Evolutionary conservation across 2,888 invertebrate genomes (phyloP).

Genomic region (Troides oblongomaculatus): DNA sequence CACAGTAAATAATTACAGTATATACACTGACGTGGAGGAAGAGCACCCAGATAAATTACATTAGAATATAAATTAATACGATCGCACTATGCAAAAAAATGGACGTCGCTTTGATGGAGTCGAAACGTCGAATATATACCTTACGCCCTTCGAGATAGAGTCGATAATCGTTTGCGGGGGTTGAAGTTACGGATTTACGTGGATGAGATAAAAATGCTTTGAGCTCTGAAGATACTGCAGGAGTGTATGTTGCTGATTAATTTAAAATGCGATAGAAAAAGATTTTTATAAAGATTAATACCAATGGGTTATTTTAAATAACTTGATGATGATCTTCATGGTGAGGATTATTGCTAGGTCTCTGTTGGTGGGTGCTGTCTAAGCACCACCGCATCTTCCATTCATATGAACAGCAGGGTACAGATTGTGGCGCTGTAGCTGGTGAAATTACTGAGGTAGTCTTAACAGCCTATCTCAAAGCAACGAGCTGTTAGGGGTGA

Average conservation of each 20-base stretch:
- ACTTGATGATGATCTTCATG: too few relatives aligned
- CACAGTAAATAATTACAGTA: slow-evolving; percentile 48
- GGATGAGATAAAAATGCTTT: slow-evolving; percentile 20
- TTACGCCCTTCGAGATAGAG: slow-evolving; percentile 9
- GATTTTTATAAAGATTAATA: background rate
- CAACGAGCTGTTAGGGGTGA: too few relatives aligned
- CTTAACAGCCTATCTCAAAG: too few relatives aligned
- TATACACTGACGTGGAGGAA: slow-evolving; percentile 46
- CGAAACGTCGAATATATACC: slow-evolving; percentile 21
- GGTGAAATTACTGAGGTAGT: too few relatives aligned
- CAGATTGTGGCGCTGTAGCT: too few relatives aligned
- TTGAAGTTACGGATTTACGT: slow-evolving; percentile 18
- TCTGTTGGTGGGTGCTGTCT: too few relatives aligned
- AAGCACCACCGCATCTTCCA: too few relatives aligned
- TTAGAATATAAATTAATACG: slow-evolving; percentile 76
- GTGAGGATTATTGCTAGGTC: too few relatives aligned
- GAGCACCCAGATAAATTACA: slow-evolving; percentile 71
- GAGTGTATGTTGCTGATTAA: slow-evolving; percentile 13
- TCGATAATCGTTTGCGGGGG: slow-evolving; percentile 1
- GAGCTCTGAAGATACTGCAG: slow-evolving; percentile 21
- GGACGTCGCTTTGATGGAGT: slow-evolving; percentile 34
- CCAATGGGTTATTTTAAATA: too few relatives aligned
- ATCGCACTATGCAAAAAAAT: slow-evolving; percentile 62
- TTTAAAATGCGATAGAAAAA: background rate
- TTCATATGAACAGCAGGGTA: too few relatives aligned